phyloP scores from a whole-genome alignment of 2,797 vertebrate genomes.

The Falco cherrug region DNA sequence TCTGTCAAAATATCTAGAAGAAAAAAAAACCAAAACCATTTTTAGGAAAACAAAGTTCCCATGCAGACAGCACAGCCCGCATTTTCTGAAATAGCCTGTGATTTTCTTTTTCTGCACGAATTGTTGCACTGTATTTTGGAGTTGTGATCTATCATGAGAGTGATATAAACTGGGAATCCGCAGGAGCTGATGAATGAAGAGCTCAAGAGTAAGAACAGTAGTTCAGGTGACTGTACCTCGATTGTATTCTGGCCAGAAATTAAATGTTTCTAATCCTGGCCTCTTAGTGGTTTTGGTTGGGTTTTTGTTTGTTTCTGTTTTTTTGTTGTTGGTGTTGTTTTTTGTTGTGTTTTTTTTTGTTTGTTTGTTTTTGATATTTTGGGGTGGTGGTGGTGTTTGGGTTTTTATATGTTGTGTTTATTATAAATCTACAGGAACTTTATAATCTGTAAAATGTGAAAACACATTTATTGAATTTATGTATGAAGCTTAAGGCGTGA shows the following conservation, averaged over 20 bases:
- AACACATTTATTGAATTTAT: neutral
- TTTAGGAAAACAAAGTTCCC: neutral
- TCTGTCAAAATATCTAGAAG: neutral
- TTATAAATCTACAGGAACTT: neutral
- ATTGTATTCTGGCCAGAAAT: neutral
- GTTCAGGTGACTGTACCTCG: neutral
- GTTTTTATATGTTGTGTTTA: neutral
- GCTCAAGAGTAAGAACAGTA: neutral
- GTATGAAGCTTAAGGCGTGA: neutral
- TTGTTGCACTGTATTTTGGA: neutral
- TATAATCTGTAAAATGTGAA: neutral
- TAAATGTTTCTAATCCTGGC: neutral
- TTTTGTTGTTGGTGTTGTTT: too few relatives aligned
- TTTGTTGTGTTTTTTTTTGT: neutral
- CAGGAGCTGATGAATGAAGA: neutral
- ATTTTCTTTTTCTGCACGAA: neutral
- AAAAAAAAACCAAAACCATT: fast-evolving
- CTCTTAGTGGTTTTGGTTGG: neutral
- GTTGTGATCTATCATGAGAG: neutral
- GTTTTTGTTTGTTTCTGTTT: too few relatives aligned
- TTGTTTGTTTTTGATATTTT: neutral
- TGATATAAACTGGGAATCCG: neutral
- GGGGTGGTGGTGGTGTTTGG: too few relatives aligned
- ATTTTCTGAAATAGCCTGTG: neutral
- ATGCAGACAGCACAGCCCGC: fast-evolving